Evolutionary conservation across 2,888 invertebrate species (phyloP).

Genomic region (Podabrus alpinus): DNA sequence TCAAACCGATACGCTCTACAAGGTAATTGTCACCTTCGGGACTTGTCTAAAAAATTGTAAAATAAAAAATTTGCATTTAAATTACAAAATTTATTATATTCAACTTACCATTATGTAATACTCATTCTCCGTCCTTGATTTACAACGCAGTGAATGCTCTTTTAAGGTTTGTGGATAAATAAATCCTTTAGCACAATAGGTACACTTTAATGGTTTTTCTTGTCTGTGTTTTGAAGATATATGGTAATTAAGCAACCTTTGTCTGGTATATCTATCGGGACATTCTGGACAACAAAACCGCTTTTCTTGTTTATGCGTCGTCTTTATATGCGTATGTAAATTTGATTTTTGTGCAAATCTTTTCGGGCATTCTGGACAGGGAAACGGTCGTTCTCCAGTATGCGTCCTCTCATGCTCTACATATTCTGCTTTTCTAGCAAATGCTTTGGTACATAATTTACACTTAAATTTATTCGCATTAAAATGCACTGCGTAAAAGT

Average conservation of each 20-base stretch:
- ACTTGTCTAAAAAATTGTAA: no score
- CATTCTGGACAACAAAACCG: neutral
- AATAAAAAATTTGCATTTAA: no score
- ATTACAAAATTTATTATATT: no score
- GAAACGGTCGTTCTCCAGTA: neutral
- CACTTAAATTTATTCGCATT: no score
- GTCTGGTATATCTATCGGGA: no score
- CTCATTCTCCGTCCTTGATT: neutral
- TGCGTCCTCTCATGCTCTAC: neutral
- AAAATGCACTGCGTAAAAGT: no score
- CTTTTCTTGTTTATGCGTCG: neutral
- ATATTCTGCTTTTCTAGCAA: neutral
- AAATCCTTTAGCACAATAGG: neutral
- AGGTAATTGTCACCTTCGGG: no score
- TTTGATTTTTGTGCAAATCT: neutral
- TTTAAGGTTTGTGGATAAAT: neutral
- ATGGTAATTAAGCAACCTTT: neutral
- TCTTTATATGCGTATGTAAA: neutral
- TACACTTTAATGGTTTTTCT: no score
- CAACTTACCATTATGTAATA: neutral
- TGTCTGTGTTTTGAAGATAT: neutral
- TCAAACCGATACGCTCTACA: no score
- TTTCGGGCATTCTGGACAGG: neutral
- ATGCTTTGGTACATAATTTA: neutral
- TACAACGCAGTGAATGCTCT: neutral